phyloP scores from a whole-genome alignment of 2,888 invertebrate species.

The Trissolcus brochymenae region DNA sequence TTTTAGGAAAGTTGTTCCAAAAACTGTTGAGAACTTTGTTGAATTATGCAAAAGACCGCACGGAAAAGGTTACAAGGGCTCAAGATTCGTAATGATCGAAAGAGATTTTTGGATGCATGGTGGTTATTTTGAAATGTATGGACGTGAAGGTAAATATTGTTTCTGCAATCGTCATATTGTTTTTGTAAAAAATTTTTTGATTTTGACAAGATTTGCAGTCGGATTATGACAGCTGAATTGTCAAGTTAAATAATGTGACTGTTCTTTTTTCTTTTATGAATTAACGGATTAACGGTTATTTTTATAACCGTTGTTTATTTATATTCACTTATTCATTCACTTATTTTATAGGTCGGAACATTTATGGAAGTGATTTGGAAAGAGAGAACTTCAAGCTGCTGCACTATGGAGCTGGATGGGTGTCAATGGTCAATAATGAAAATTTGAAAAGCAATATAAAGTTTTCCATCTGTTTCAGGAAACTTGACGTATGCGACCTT shows the following conservation, averaged over 20 bases:
- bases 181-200: no score
- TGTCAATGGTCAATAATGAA: constrained; percentile 99
- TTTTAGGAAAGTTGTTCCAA: constrained; percentile 96
- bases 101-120: no score
- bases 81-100: constrained; percentile 93
- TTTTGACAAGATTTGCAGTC: no score
- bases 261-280: no score
- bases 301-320: background rate
- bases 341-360: constrained; percentile 84
- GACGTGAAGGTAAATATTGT: no score
- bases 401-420: constrained; percentile 97
- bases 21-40: constrained; percentile 90
- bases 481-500: constrained; percentile 92
- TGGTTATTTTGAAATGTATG: no score
- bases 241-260: no score
- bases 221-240: no score
- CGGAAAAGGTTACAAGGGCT: constrained; percentile 92
- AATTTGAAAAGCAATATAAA: constrained; percentile 99
- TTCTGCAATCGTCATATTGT: no score
- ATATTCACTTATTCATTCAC: background rate
- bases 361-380: constrained; percentile 93
- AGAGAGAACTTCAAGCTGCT: constrained; percentile 99
- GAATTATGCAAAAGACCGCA: constrained; percentile 85
- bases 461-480: constrained; percentile 95
- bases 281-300: background rate